These are phyloP conservation scores for Amblyjoppa proteus DNA, from an alignment of 2,888 invertebrate species.

Conservation along the genomic window DNA sequence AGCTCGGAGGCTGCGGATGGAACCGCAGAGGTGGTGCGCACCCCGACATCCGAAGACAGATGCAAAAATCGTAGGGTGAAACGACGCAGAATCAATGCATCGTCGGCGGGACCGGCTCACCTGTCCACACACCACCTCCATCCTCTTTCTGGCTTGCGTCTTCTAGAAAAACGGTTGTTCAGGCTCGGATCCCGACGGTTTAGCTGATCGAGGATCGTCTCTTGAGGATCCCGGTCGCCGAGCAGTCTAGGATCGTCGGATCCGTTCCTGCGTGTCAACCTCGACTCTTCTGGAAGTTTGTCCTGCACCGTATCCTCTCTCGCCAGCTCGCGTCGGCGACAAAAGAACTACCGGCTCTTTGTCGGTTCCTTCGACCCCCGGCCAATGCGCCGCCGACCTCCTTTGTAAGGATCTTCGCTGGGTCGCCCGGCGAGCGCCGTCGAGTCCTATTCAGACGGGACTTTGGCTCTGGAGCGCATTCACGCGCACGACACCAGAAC, in stretches of 20 bases:
- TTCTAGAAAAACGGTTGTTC: constrained; percentile 66
- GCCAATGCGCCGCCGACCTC: constrained; percentile 73
- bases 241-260: constrained; percentile 42
- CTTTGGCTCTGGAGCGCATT: constrained; percentile 75
- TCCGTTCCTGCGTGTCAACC: constrained; percentile 81
- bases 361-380: constrained; percentile 82
- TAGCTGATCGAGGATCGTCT: not conserved
- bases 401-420: constrained; percentile 69
- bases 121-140: constrained; percentile 81
- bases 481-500: constrained; percentile 71
- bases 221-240: not conserved
- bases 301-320: constrained; percentile 64
- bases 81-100: constrained; percentile 77
- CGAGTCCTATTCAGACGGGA: constrained; percentile 48
- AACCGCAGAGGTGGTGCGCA: constrained; percentile 16
- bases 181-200: constrained; percentile 54
- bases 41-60: constrained; percentile 77
- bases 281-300: constrained; percentile 72
- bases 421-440: constrained; percentile 12
- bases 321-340: constrained; percentile 70
- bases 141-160: constrained; percentile 67
- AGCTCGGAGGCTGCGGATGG: constrained; percentile 65
- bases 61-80: constrained; percentile 81
- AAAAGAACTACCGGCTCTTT: constrained; percentile 81
- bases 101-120: constrained; percentile 72